Conservation (phyloP, 2,888 invertebrate genomes). For the Hypolimnas misippus region DNA sequence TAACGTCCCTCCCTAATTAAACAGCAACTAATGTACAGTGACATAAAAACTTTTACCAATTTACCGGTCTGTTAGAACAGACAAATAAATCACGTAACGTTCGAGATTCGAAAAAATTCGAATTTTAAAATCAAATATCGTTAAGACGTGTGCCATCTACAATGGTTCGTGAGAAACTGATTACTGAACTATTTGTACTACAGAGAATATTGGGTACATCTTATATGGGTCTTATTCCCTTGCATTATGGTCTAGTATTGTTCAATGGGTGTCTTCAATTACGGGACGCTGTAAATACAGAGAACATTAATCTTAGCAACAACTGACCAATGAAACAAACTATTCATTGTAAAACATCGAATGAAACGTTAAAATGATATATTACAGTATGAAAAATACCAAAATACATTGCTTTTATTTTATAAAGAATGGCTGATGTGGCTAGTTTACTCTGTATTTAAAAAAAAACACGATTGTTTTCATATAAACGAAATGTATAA, state of each 20-base stretch:
- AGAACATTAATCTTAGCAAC: constrained; percentile 19
- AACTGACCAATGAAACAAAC: constrained; percentile 24
- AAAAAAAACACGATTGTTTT: no score
- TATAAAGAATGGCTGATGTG: no score
- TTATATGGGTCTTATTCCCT: constrained; percentile 21
- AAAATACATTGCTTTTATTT: neutral
- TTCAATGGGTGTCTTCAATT: constrained; percentile 3
- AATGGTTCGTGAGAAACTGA: constrained; percentile 58
- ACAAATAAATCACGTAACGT: neutral
- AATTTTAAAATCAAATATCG: neutral
- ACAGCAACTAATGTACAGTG: neutral
- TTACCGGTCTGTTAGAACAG: neutral
- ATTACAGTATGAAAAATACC: neutral
- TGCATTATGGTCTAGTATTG: constrained; percentile 27
- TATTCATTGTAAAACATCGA: constrained; percentile 11
- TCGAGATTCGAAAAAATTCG: neutral
- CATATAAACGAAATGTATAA: no score
- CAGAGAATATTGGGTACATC: neutral
- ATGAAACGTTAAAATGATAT: neutral
- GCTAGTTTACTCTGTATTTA: no score
- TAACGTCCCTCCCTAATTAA: constrained; percentile 1
- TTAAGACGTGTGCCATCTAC: constrained; percentile 49
- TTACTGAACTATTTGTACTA: constrained; percentile 43
- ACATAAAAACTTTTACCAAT: neutral
- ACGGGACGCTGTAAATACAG: constrained; percentile 27